Conservation (phyloP, 2,113 vertebrate genomes). For the Cettia cetti region DNA sequence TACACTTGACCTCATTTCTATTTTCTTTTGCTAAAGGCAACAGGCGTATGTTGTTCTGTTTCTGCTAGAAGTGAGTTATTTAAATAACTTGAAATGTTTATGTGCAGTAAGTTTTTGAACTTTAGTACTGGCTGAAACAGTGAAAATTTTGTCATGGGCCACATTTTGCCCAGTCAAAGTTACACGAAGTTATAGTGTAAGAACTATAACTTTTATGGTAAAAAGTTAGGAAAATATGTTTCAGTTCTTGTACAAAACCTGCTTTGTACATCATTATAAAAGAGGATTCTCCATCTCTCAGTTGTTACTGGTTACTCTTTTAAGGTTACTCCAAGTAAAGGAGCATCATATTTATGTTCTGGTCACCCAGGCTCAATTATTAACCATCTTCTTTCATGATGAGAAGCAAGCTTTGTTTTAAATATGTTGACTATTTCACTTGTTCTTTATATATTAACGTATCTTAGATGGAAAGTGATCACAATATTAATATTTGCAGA, state of each 20-base stretch:
- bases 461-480: neutral
- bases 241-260: neutral
- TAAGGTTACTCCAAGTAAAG: neutral
- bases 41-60: constrained; percentile 34
- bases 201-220: neutral
- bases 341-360: neutral
- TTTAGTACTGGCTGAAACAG: neutral
- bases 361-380: neutral
- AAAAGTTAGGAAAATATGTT: neutral
- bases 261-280: neutral
- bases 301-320: neutral
- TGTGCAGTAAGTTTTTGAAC: neutral
- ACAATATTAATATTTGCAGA: neutral
- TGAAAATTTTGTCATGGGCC: neutral
- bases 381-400: neutral
- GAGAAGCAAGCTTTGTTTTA: neutral
- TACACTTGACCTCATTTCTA: constrained; percentile 57
- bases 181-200: neutral
- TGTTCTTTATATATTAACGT: neutral
- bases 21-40: constrained; percentile 58
- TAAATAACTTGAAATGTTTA: constrained; percentile 12
- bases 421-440: neutral
- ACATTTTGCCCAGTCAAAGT: neutral
- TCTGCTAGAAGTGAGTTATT: constrained; percentile 28
- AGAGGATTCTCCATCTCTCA: rapidly evolving